These are phyloP conservation scores for Lampris incognitus DNA, from an alignment of 2,113 vertebrate species.

Conservation along the genomic window DNA sequence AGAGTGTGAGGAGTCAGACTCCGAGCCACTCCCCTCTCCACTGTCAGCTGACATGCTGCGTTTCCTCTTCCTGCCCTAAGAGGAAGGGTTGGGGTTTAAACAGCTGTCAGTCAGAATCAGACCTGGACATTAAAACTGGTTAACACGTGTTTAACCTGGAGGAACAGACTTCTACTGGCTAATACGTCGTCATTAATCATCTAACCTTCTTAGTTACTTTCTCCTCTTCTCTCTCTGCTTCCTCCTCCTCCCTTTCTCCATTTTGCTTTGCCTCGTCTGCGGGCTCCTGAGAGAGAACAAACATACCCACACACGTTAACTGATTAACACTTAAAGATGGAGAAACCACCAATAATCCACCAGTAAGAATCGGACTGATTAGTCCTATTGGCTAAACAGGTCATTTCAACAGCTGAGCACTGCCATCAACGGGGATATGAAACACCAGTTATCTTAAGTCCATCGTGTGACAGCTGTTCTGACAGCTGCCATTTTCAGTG, in stretches of 20 bases:
- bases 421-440: too few species aligned
- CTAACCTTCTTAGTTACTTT: slow-evolving; percentile 70
- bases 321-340: too few species aligned
- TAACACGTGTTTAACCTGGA: too few species aligned
- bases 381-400: too few species aligned
- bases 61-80: slow-evolving; percentile 86
- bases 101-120: background rate
- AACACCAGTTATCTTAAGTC: too few species aligned
- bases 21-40: slow-evolving; percentile 78
- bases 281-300: background rate
- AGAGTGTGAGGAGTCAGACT: slow-evolving; percentile 82
- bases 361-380: too few species aligned
- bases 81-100: slow-evolving; percentile 9
- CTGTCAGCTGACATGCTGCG: slow-evolving; percentile 81
- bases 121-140: background rate
- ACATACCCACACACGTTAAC: background rate
- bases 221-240: slow-evolving; percentile 66
- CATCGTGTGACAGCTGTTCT: too few species aligned
- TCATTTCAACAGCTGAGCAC: too few species aligned
- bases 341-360: too few species aligned
- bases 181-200: slow-evolving; percentile 49
- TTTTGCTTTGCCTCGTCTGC: slow-evolving; percentile 36
- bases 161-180: background rate
- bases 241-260: slow-evolving; percentile 60
- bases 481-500: too few species aligned